Conservation (phyloP, 2,113 vertebrate species). For the Chionomys nivalis region DNA sequence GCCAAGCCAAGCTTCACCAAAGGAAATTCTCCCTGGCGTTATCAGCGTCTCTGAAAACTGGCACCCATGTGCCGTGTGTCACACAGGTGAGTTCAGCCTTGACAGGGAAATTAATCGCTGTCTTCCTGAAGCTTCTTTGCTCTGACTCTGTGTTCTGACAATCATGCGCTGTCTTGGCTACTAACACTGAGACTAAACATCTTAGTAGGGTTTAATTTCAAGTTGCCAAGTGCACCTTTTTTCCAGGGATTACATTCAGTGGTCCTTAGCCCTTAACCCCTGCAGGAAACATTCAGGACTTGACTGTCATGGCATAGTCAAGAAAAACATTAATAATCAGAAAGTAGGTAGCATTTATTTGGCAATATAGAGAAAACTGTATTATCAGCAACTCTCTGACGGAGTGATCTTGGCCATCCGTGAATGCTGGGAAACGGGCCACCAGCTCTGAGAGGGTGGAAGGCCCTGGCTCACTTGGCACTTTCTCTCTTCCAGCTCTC, state of each 20-base stretch:
- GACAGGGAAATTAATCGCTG: constrained; percentile 43
- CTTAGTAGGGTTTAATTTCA: constrained; percentile 51
- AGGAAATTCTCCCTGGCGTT: constrained; percentile 5
- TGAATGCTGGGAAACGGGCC: constrained; percentile 53
- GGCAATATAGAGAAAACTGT: constrained; percentile 78
- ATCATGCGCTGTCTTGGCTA: background rate
- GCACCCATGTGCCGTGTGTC: background rate
- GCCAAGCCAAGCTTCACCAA: constrained; percentile 21
- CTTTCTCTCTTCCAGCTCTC: constrained; percentile 53
- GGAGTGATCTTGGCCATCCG: constrained; percentile 60
- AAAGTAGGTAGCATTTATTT: constrained; percentile 82
- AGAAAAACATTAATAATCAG: constrained; percentile 62
- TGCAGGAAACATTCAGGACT: constrained; percentile 78
- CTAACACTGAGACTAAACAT: background rate
- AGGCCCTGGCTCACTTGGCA: constrained; percentile 69
- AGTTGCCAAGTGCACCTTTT: constrained; percentile 69
- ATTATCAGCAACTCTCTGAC: constrained; percentile 81
- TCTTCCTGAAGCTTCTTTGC: constrained; percentile 24
- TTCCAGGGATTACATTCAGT: constrained; percentile 68
- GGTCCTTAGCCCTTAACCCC: constrained; percentile 71
- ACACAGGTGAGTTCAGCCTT: background rate
- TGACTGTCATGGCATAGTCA: constrained; percentile 76
- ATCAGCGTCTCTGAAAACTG: background rate
- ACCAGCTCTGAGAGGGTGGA: constrained; percentile 50
- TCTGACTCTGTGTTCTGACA: background rate